Evolutionary conservation across 1,140 invertebrate genomes (phyloP).

Genomic region (Drosophila malerkotliana): DNA sequence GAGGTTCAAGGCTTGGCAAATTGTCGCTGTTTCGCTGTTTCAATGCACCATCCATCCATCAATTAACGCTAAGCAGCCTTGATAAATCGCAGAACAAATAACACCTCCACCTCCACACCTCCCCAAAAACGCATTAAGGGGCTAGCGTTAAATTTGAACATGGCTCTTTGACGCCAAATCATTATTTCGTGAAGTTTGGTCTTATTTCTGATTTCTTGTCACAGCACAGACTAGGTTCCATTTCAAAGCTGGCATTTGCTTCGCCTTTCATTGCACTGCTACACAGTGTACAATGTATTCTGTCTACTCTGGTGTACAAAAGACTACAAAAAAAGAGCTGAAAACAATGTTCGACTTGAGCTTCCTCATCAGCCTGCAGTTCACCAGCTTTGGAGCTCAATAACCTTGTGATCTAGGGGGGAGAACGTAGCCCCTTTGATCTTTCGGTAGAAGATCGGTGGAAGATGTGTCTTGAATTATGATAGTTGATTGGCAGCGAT

Average conservation of each 20-base stretch:
- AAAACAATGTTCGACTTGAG: constrained; percentile 23
- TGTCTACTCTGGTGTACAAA: constrained; percentile 12
- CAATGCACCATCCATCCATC: constrained; percentile 66
- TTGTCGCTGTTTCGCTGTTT: constrained; percentile 72
- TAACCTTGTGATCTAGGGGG: constrained; percentile 31
- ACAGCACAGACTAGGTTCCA: constrained; percentile 64
- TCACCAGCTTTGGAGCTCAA: background rate
- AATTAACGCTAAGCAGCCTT: constrained; percentile 64
- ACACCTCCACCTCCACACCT: constrained; percentile 16
- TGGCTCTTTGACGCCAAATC: constrained; percentile 74
- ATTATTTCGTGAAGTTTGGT: constrained; percentile 59
- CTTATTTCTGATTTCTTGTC: constrained; percentile 56
- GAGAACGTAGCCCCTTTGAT: constrained; percentile 33
- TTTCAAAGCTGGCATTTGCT: constrained; percentile 41
- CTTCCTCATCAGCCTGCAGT: constrained; percentile 63
- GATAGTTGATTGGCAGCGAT: constrained; percentile 68
- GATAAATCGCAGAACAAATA: constrained; percentile 60
- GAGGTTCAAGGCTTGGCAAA: constrained; percentile 74
- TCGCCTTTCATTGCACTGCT: constrained; percentile 54
- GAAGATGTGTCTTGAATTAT: constrained; percentile 70
- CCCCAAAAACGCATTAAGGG: constrained; percentile 27
- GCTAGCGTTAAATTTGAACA: constrained; percentile 78
- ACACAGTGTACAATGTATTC: constrained; percentile 22
- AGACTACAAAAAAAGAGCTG: background rate
- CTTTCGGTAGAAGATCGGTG: constrained; percentile 31